These are phyloP conservation scores for Pelobates cultripes DNA, from an alignment of 2,797 vertebrate genomes.

Conservation along the genomic window DNA sequence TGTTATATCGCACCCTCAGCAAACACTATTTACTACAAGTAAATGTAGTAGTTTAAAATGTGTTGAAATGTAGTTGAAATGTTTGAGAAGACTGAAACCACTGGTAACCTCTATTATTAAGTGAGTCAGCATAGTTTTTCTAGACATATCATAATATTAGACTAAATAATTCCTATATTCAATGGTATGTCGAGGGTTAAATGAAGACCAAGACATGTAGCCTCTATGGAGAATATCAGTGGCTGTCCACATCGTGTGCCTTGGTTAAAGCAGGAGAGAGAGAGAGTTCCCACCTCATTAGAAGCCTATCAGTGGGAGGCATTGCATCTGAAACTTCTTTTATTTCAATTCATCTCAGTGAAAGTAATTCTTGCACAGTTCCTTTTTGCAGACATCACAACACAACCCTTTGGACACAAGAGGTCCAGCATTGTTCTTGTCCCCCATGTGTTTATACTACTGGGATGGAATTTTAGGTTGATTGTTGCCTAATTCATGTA, in stretches of 20 bases:
- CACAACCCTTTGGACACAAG: background rate
- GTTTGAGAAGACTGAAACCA: no score
- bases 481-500: slow-evolving; percentile 43
- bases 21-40: no score
- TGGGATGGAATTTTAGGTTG: slow-evolving; percentile 33
- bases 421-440: slow-evolving; percentile 14
- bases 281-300: slow-evolving; percentile 42
- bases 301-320: slow-evolving; percentile 41
- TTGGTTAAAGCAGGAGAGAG: background rate
- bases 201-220: background rate
- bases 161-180: no score
- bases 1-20: no score
- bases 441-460: slow-evolving; percentile 35
- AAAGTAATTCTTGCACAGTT: slow-evolving; percentile 44
- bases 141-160: no score
- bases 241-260: background rate
- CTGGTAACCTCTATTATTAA: no score
- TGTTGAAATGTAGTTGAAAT: no score
- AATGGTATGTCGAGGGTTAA: no score
- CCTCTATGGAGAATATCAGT: background rate
- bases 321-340: slow-evolving; percentile 27
- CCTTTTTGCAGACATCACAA: slow-evolving; percentile 39
- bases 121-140: no score
- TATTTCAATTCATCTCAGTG: slow-evolving; percentile 48
- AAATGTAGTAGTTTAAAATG: no score